phyloP scores from a whole-genome alignment of 2,113 vertebrate species.

The Aramus guarauna region DNA sequence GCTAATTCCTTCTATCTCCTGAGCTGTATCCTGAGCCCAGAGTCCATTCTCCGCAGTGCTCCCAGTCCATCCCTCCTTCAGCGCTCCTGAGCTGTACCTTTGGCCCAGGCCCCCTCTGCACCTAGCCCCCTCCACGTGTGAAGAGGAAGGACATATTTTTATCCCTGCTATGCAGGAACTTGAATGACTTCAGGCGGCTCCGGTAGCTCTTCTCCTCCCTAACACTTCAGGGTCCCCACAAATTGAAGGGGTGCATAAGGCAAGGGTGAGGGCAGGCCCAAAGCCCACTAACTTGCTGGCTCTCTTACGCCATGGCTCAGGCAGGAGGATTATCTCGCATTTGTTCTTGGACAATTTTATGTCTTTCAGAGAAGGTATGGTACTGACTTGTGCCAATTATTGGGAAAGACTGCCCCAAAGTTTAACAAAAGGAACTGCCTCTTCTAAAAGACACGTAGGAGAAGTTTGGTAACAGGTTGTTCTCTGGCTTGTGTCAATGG shows the following conservation, averaged over 20 bases:
- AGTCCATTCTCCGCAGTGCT: not conserved
- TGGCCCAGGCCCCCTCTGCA: not conserved
- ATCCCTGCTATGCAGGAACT: not conserved
- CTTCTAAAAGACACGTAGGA: not conserved
- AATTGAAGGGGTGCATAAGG: not conserved
- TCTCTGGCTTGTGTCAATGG: not conserved
- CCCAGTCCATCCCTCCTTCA: not conserved
- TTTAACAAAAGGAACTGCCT: not conserved
- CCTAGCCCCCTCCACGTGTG: not conserved
- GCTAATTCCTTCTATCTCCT: not conserved
- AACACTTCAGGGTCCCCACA: not conserved
- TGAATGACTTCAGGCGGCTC: not conserved
- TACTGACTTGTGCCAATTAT: not conserved
- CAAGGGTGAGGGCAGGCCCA: not conserved
- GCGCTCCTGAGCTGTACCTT: not conserved
- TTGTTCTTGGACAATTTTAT: not conserved
- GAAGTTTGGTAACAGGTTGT: not conserved
- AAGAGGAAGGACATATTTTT: not conserved
- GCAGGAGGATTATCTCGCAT: not conserved
- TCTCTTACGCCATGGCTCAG: not conserved
- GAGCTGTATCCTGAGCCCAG: fast-evolving
- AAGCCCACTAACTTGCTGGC: no score
- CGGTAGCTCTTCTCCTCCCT: not conserved
- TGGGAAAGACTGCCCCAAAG: not conserved
- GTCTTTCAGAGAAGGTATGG: not conserved